A percentile compares a stretch with the other conserved stretches of the same genome.
These are phyloP conservation scores for Cherax destructor DNA, from an alignment of 1,140 invertebrate genomes.

Conservation along the genomic window DNA sequence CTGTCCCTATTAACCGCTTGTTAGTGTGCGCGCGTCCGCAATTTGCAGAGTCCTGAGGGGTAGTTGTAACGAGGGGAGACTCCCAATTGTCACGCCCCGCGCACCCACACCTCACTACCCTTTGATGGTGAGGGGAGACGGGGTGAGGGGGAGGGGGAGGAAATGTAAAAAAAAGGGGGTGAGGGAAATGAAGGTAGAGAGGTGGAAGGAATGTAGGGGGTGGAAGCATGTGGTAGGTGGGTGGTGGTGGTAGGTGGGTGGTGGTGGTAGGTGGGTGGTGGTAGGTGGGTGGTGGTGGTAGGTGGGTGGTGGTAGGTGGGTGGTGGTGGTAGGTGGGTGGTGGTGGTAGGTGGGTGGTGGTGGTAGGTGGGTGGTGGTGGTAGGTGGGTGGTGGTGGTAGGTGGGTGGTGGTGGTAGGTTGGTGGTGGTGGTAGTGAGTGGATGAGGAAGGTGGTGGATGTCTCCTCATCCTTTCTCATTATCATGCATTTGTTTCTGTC, in stretches of 20 bases:
- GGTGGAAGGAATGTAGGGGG: background rate
- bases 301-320: background rate
- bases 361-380: background rate
- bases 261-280: background rate
- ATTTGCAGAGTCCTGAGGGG: background rate
- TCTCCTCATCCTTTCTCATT: no score
- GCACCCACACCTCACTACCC: background rate
- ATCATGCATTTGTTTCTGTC: no score
- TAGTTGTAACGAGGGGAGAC: constrained; percentile 1
- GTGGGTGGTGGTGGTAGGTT: no score
- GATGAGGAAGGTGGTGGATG: no score
- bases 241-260: background rate
- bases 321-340: background rate
- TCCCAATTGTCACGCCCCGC: background rate
- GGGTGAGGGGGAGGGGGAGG: background rate
- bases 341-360: no score
- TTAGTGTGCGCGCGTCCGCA: background rate
- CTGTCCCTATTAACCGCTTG: background rate
- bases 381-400: background rate
- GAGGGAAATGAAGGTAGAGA: background rate
- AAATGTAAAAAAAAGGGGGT: background rate
- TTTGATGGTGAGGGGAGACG: background rate
- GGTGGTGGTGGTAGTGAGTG: no score
- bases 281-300: background rate
- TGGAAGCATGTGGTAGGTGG: no score